These are phyloP conservation scores for Pocillopora verrucosa DNA, from an alignment of 64 coral and sea anemone genomes.

Conservation along the genomic window DNA sequence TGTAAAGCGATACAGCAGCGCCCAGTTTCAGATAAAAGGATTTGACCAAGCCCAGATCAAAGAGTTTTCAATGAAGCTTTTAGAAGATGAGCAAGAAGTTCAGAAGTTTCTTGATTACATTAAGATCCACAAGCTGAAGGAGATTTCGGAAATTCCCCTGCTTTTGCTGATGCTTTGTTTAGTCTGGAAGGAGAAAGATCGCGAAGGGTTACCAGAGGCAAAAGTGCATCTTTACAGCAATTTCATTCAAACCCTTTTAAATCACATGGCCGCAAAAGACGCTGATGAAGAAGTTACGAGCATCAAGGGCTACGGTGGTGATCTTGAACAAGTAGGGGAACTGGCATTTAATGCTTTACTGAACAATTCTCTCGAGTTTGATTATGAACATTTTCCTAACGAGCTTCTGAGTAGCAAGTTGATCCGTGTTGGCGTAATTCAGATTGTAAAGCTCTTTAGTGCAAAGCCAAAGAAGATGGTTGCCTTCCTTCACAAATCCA, in stretches of 20 bases:
- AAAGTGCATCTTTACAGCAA: constrained; percentile 41
- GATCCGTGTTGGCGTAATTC: constrained; percentile 50
- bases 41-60: constrained; percentile 21
- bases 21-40: constrained; percentile 32
- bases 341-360: constrained; percentile 35
- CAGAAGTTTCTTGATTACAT: constrained; percentile 31
- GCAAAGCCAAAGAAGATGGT: constrained; percentile 42
- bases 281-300: constrained; percentile 5
- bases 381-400: constrained; percentile 16
- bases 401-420: neutral
- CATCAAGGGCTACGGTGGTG: neutral
- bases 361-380: constrained; percentile 19
- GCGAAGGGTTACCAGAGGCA: constrained; percentile 7
- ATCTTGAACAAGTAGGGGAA: constrained; percentile 25
- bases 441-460: constrained; percentile 22
- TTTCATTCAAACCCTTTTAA: neutral
- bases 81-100: neutral
- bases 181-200: constrained; percentile 35
- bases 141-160: constrained; percentile 47
- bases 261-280: constrained; percentile 11
- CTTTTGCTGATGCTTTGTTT: constrained; percentile 47
- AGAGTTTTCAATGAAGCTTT: constrained; percentile 29
- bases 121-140: neutral
- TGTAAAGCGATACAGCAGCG: constrained; percentile 2
- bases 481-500: constrained; percentile 43